Evolutionary conservation across 2,888 invertebrate genomes (phyloP).

Genomic region (Hydrotaea cyrtoneurina): DNA sequence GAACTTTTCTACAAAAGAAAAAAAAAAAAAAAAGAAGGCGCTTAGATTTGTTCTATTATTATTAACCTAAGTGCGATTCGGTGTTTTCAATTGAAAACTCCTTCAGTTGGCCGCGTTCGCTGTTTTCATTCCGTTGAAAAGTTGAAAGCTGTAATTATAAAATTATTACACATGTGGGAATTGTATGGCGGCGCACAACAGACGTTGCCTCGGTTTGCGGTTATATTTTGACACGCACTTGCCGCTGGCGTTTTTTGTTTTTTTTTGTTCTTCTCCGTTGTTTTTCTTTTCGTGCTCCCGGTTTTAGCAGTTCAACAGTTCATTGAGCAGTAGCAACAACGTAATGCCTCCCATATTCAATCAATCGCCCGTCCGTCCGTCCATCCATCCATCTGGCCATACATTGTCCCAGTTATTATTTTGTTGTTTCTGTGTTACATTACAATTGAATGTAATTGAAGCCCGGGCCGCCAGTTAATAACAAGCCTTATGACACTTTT

Average conservation of each 20-base stretch:
- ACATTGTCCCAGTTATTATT: too few species aligned
- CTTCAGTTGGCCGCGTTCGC: not conserved
- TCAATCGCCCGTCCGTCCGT: conserved; percentile 5
- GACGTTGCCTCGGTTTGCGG: conserved; percentile 53
- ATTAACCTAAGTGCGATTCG: conserved; percentile 66
- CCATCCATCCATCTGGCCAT: not conserved
- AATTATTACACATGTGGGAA: conserved; percentile 69
- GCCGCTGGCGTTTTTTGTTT: conserved; percentile 55
- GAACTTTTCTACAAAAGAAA: too few species aligned
- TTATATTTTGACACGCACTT: conserved; percentile 79
- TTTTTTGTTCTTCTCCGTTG: conserved; percentile 25
- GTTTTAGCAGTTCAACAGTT: conserved; percentile 69
- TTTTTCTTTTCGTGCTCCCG: conserved; percentile 17
- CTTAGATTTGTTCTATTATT: not conserved
- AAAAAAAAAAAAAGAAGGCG: too few species aligned
- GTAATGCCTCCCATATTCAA: conserved; percentile 27
- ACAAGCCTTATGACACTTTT: conserved; percentile 67
- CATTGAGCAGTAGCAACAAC: conserved; percentile 60
- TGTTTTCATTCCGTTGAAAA: not conserved
- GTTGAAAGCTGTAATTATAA: conserved; percentile 69
- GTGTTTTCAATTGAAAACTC: conserved; percentile 45
- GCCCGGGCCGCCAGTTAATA: conserved; percentile 50
- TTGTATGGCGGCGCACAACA: conserved; percentile 56
- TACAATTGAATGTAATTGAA: conserved; percentile 63
- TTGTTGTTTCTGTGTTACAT: not conserved